Percentiles rank a stretch among this genome's conserved stretches.
Conservation (phyloP, 1,140 invertebrate species). For the Plutomurus gul region DNA sequence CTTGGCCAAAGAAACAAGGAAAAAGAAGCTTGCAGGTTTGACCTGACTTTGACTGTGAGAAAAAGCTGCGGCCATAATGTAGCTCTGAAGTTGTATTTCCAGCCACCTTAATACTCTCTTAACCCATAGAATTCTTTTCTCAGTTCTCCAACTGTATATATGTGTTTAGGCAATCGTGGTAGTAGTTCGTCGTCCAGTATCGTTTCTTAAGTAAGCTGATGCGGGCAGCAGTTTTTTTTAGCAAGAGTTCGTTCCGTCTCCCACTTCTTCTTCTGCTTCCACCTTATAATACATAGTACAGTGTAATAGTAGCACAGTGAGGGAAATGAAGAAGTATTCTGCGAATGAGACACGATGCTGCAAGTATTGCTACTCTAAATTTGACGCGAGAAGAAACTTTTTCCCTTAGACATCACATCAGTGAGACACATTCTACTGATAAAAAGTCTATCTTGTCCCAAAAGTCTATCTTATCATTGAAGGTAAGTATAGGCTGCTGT, state of each 20-base stretch:
- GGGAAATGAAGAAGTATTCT: not conserved
- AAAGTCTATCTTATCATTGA: no score
- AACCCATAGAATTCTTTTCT: no score
- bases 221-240: constrained; percentile 3
- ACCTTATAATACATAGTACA: no score
- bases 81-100: no score
- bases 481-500: no score
- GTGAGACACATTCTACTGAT: not conserved
- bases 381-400: not conserved
- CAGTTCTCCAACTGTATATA: no score
- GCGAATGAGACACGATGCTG: not conserved
- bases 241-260: no score
- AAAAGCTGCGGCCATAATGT: no score
- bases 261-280: no score
- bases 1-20: not conserved
- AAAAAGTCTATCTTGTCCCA: not conserved
- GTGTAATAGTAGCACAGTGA: not conserved
- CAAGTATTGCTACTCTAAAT: not conserved
- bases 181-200: not conserved
- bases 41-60: not conserved
- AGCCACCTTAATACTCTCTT: no score
- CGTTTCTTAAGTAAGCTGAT: constrained; percentile 3
- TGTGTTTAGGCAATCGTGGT: no score
- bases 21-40: not conserved
- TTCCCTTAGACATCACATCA: constrained; percentile 18